Conservation (phyloP, 2,113 vertebrate species). For the Percopsis transmontana region DNA sequence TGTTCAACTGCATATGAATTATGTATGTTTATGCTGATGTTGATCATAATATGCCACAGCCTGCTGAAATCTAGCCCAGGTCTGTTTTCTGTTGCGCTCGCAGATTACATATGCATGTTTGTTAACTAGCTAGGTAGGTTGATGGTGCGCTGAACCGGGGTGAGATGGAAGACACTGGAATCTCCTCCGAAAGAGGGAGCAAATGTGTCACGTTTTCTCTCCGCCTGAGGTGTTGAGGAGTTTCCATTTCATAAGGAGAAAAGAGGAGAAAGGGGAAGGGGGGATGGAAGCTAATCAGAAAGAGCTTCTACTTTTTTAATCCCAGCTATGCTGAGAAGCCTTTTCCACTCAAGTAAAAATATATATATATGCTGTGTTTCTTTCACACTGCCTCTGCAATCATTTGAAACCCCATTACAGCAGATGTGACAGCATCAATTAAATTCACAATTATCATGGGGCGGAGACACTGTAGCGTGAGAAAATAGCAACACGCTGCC, state of each 20-base stretch:
- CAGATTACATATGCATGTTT: conserved; percentile 35
- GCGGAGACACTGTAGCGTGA: conserved; percentile 47
- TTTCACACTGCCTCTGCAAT: conserved; percentile 63
- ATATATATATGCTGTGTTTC: conserved; percentile 43
- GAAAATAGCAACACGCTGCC: conserved; percentile 54
- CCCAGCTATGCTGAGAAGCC: conserved; percentile 63
- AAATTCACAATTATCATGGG: conserved; percentile 74
- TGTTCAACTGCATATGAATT: conserved; percentile 57
- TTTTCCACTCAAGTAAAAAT: conserved; percentile 60
- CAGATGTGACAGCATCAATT: conserved; percentile 75
- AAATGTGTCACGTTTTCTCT: conserved; percentile 45
- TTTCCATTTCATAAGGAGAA: conserved; percentile 59
- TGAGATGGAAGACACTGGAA: conserved; percentile 13
- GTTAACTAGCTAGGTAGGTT: conserved; percentile 17
- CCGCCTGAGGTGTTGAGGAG: conserved; percentile 43
- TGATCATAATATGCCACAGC: conserved; percentile 53
- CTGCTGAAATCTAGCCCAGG: conserved; percentile 33
- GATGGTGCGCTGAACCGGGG: conserved; percentile 23
- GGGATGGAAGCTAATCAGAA: not conserved
- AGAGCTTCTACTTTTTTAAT: conserved; percentile 40
- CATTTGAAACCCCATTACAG: conserved; percentile 71
- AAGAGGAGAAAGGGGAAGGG: conserved; percentile 6
- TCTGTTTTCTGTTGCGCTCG: conserved; percentile 48
- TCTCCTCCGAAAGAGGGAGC: conserved; percentile 25
- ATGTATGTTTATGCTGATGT: conserved; percentile 48